Evolutionary conservation across 2,888 invertebrate genomes (phyloP), one percentile per base, ranked within the genome.

Genomic region (Physocephala rufipes): DNA sequence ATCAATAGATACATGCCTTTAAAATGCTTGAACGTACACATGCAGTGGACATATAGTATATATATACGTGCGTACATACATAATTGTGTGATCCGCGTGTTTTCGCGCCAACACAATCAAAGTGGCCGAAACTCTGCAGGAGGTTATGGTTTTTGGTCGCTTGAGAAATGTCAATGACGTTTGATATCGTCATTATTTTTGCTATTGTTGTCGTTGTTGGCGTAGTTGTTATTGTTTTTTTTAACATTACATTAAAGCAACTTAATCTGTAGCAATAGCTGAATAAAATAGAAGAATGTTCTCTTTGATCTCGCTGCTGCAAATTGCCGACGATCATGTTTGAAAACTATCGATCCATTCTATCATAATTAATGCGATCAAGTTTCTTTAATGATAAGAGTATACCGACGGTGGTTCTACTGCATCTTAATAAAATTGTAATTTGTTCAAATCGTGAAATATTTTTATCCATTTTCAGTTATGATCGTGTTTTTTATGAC

Each of bases 201-300:
- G 53, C 2, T 51, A 21, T 24, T 19, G 36, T 36, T 9, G 36
- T 36, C 36, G 19, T 59, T 49, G 47, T 47, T 59, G 67, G 21
- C 24, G 64, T 49, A 51, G 36, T 36, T 36, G 4, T 36, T 36
- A 36, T 36, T 4, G 9, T 36, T 7, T 36, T n/a, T n/a, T 36
- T 4, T 36, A 36, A 36, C 36, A 36, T 36, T 4, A 9, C 36
- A 36, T 36, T 55, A 43, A 30, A n/a, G 61, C 67, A 68, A 68
- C 67, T 68, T 21, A 30, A 49, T 47, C 59, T 61, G 67, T 28
- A 47, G 43, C 49, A 59, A 68, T 26, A 47, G 67, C 26, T 19
- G 47, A 26, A 59, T 49, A 43, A 68, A 61, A 61, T 59, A 53
- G 30, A 28, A 68, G 47, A 47, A 61, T 19, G 12, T 28, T 51